Percentiles rank a stretch among this genome's conserved stretches.
These are phyloP conservation scores for Netelia fuscicornis DNA, from an alignment of 2,888 invertebrate species.

Conservation along the genomic window DNA sequence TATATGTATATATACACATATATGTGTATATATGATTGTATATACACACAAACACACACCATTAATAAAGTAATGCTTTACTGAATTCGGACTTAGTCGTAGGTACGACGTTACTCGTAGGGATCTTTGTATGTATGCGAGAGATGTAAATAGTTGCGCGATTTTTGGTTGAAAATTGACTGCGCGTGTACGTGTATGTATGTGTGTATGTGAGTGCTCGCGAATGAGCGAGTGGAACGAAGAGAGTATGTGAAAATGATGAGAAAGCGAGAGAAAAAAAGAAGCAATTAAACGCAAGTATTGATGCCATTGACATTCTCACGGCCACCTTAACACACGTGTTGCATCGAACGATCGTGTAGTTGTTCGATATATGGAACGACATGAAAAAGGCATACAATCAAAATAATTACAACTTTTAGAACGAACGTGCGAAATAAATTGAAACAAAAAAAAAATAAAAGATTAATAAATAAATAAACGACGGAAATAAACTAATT, in stretches of 20 bases:
- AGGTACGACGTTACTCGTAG: slow-evolving; percentile 81
- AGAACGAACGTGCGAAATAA: slow-evolving; percentile 36
- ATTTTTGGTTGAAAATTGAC: slow-evolving; percentile 59
- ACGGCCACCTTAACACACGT: slow-evolving; percentile 75
- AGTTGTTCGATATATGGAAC: slow-evolving; percentile 43
- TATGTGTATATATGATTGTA: slow-evolving; percentile 71
- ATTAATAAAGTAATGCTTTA: slow-evolving; percentile 82
- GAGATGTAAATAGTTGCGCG: slow-evolving; percentile 78
- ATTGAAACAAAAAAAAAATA: slow-evolving; percentile 30
- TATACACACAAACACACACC: slow-evolving; percentile 66
- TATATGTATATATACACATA: slow-evolving; percentile 72
- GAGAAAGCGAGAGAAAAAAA: slow-evolving; percentile 59
- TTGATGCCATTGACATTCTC: slow-evolving; percentile 75
- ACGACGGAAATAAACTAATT: slow-evolving; percentile 5
- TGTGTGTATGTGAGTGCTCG: slow-evolving; percentile 46
- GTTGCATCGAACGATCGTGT: slow-evolving; percentile 32
- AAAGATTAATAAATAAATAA: not conserved
- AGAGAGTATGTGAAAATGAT: slow-evolving; percentile 63
- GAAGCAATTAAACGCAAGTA: slow-evolving; percentile 73
- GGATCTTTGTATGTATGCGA: slow-evolving; percentile 77
- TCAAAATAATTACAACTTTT: slow-evolving; percentile 65
- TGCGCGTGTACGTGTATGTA: slow-evolving; percentile 46
- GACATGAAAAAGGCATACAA: slow-evolving; percentile 69
- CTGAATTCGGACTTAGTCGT: slow-evolving; percentile 82
- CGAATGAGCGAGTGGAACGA: not conserved